Evolutionary conservation across 2,888 invertebrate species (phyloP).

Genomic region (Hyppa rectilinea): DNA sequence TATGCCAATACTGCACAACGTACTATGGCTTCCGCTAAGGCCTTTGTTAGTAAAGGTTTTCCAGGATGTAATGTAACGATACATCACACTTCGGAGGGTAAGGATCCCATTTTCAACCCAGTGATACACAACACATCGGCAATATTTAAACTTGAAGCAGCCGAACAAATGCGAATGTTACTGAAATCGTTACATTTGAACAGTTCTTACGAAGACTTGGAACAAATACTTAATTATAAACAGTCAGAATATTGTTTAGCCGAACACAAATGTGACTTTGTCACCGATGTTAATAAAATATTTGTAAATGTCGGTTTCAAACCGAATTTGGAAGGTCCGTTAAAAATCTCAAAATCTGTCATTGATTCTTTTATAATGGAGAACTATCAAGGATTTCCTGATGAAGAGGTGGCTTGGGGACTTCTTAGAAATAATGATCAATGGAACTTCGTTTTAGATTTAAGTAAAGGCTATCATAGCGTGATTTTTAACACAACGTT

Average conservation of each 20-base stretch:
- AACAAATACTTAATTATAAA: constrained; percentile 79
- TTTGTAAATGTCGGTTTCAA: constrained; percentile 73
- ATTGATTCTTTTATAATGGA: constrained; percentile 86
- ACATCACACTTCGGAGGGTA: constrained; percentile 70
- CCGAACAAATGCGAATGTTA: constrained; percentile 74
- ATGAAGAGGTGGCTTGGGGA: constrained; percentile 83
- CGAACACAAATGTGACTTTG: constrained; percentile 78
- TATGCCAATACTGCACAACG: constrained; percentile 83
- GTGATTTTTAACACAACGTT: constrained; percentile 81
- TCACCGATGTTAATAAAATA: constrained; percentile 73
- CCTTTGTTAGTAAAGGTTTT: constrained; percentile 80
- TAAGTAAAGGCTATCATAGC: constrained; percentile 80
- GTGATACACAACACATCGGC: constrained; percentile 79
- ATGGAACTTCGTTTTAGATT: constrained; percentile 76
- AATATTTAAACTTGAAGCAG: constrained; percentile 73
- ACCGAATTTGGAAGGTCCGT: constrained; percentile 80
- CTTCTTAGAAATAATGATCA: constrained; percentile 65
- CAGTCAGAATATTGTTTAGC: constrained; percentile 78
- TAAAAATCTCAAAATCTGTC: constrained; percentile 83
- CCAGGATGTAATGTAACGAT: constrained; percentile 80
- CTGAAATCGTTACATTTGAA: constrained; percentile 76
- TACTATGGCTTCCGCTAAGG: constrained; percentile 79
- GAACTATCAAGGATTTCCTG: constrained; percentile 82
- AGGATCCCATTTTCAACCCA: constrained; percentile 82
- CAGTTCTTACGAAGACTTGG: constrained; percentile 73